A percentile compares a stretch with the other conserved stretches of the same genome.
Conservation (phyloP, 1,140 invertebrate species). For the Brachionus rubens region DNA sequence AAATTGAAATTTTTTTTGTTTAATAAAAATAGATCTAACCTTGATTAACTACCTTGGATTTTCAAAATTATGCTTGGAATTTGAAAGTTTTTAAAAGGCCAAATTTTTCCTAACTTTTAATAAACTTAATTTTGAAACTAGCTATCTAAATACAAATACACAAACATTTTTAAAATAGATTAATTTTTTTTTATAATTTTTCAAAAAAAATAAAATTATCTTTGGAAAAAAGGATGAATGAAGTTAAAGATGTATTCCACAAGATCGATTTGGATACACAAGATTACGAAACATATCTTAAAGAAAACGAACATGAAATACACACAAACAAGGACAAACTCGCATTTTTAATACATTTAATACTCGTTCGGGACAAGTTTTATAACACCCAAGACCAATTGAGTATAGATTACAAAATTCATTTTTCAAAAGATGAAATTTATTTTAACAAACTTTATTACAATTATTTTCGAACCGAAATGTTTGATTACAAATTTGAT, state of each 20-base stretch:
- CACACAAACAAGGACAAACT: neutral
- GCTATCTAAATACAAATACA: too few species aligned
- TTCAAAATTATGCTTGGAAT: too few species aligned
- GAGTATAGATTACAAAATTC: neutral
- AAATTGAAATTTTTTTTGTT: too few species aligned
- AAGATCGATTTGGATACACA: neutral
- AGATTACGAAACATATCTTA: neutral
- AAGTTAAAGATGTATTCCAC: neutral
- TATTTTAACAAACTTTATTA: slow-evolving; percentile 21
- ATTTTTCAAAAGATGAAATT: slow-evolving; percentile 9
- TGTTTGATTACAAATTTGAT: neutral
- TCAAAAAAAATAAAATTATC: too few species aligned
- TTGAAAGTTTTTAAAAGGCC: too few species aligned
- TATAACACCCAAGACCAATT: neutral
- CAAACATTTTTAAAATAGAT: too few species aligned
- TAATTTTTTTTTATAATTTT: too few species aligned
- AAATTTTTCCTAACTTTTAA: too few species aligned
- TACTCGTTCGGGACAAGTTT: neutral
- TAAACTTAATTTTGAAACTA: too few species aligned
- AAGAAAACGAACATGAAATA: neutral
- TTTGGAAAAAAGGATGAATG: neutral
- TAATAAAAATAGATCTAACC: too few species aligned
- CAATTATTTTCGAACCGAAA: neutral
- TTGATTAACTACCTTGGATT: too few species aligned
- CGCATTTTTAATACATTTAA: slow-evolving; percentile 5